Conservation (phyloP, 1,140 invertebrate genomes). For the Drosophila eugracilis region DNA sequence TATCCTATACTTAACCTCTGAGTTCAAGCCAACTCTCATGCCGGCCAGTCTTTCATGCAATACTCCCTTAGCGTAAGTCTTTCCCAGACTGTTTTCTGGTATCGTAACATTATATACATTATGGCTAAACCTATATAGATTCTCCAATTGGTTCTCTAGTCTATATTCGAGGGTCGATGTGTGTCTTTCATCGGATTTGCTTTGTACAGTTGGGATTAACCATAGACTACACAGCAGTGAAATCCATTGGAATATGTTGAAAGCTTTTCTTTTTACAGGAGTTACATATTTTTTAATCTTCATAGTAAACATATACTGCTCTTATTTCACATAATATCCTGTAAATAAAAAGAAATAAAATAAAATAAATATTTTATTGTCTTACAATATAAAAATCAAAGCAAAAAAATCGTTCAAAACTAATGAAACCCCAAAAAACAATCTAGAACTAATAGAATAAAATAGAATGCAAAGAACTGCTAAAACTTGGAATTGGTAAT, state of each 20-base stretch:
- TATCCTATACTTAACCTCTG: constrained; percentile 92
- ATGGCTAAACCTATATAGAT: constrained; percentile 87
- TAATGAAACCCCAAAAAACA: no score
- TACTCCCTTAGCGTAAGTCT: constrained; percentile 89
- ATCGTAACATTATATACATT: constrained; percentile 95
- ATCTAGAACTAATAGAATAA: no score
- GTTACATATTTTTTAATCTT: constrained; percentile 77
- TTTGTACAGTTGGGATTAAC: constrained; percentile 47
- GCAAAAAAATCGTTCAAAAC: no score
- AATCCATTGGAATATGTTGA: constrained; percentile 55
- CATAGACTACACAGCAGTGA: constrained; percentile 53
- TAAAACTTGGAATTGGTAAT: no score
- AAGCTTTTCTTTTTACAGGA: constrained; percentile 67
- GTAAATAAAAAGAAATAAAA: constrained; percentile 40
- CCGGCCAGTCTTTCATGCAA: constrained; percentile 86
- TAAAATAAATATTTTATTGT: background rate
- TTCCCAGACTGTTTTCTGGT: constrained; percentile 95
- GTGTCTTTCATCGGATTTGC: constrained; percentile 27
- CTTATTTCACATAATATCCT: constrained; percentile 75
- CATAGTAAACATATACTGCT: constrained; percentile 70
- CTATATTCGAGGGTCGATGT: constrained; percentile 28
- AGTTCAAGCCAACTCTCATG: constrained; percentile 85
- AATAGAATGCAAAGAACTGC: no score
- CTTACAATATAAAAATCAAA: no score
- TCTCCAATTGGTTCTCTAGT: constrained; percentile 18